Conservation (phyloP, 2,113 vertebrate species). For the Nothocercus julius region DNA sequence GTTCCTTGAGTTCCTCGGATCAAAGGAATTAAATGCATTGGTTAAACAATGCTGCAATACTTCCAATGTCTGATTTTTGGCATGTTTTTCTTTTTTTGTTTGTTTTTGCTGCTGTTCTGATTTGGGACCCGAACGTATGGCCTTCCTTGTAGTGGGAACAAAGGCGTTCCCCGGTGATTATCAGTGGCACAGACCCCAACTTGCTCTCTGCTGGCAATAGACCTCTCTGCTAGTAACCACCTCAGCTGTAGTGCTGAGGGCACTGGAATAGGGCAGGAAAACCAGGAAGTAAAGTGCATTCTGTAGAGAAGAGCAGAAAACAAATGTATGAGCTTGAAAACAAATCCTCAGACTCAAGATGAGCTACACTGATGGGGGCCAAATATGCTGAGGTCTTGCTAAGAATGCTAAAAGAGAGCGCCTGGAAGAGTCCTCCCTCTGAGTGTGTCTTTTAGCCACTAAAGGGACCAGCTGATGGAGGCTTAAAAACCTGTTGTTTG, state of each 20-base stretch:
- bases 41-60: background rate
- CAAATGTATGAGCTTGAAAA: background rate
- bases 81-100: too few species aligned
- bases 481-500: background rate
- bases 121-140: constrained; percentile 18
- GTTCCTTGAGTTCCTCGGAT: background rate
- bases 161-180: background rate
- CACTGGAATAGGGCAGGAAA: background rate
- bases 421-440: background rate
- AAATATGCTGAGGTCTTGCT: background rate
- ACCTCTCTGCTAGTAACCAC: too few species aligned
- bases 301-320: background rate
- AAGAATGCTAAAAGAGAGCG: background rate
- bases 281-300: background rate
- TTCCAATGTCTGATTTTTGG: background rate
- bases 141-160: background rate
- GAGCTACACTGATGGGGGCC: background rate
- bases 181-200: background rate
- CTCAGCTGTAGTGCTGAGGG: background rate
- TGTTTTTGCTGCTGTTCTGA: background rate
- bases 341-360: background rate
- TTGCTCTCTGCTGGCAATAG: background rate
- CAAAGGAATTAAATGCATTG: background rate
- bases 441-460: background rate
- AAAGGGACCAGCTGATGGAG: rapidly evolving